Percentiles rank a stretch among this genome's conserved stretches.
Conservation (phyloP, 2,113 vertebrate species). For the Paradoxurus hermaphroditus region DNA sequence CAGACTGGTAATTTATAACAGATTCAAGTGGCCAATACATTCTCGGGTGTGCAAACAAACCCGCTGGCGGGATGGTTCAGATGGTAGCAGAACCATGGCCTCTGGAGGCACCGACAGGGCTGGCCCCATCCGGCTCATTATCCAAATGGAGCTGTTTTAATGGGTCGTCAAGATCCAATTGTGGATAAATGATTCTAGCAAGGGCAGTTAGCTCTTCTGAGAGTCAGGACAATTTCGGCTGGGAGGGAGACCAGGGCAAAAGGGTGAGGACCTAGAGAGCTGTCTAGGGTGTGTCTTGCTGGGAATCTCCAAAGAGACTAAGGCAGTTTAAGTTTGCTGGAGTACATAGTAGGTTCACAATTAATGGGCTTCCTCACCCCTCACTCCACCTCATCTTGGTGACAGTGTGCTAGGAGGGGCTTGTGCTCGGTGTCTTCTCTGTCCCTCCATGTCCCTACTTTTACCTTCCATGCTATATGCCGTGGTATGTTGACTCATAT, state of each 20-base stretch:
- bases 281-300: neutral
- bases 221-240: neutral
- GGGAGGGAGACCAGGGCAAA: neutral
- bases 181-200: neutral
- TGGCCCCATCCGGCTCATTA: constrained; percentile 27
- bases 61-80: neutral
- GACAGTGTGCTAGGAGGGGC: neutral
- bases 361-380: neutral
- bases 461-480: neutral
- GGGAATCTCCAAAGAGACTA: neutral
- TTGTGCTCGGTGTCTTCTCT: neutral
- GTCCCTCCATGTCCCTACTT: fast-evolving
- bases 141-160: constrained; percentile 44
- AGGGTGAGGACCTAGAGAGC: neutral
- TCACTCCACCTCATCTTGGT: fast-evolving
- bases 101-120: neutral
- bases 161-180: constrained; percentile 6
- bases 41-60: constrained; percentile 47
- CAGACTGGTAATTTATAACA: constrained; percentile 70
- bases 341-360: neutral
- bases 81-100: neutral
- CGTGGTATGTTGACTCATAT: neutral
- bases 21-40: constrained; percentile 70
- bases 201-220: neutral
- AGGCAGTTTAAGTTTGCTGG: neutral